Evolutionary conservation across 2,888 invertebrate genomes (phyloP).

Genomic region (Bibio marci): DNA sequence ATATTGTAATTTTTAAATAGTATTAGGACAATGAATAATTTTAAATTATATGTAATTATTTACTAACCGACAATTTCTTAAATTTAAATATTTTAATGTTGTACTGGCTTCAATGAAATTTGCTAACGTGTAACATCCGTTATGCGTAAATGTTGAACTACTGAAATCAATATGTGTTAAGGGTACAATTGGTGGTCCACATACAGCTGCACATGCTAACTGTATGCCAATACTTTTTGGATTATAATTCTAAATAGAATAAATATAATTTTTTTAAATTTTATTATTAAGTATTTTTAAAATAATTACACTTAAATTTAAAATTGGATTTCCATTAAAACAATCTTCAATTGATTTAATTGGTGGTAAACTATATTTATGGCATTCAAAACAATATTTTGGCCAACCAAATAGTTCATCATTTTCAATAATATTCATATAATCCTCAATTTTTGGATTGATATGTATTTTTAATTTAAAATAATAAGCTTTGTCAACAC

Average conservation of each 20-base stretch:
- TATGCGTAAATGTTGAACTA: conserved; percentile 4
- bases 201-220: not conserved
- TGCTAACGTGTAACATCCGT: conserved; percentile 5
- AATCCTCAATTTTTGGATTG: not conserved
- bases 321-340: not conserved
- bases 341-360: not conserved
- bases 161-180: conserved; percentile 6
- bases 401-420: not conserved
- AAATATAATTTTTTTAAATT: not conserved
- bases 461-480: not conserved
- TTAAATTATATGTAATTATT: no score
- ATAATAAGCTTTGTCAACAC: not conserved
- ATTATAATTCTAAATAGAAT: not conserved
- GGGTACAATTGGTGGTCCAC: conserved; percentile 3
- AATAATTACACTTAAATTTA: not conserved
- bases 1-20: no score
- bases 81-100: conserved; percentile 6
- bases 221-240: not conserved
- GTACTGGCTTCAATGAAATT: conserved; percentile 4
- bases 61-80: conserved; percentile 5
- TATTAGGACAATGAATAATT: no score
- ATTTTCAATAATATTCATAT: not conserved
- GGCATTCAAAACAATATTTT: not conserved
- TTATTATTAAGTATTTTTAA: not conserved
- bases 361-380: not conserved